Base-by-base conservation (phyloP, 1,140 invertebrate species). In the Caenorhabditis latens region DNA sequence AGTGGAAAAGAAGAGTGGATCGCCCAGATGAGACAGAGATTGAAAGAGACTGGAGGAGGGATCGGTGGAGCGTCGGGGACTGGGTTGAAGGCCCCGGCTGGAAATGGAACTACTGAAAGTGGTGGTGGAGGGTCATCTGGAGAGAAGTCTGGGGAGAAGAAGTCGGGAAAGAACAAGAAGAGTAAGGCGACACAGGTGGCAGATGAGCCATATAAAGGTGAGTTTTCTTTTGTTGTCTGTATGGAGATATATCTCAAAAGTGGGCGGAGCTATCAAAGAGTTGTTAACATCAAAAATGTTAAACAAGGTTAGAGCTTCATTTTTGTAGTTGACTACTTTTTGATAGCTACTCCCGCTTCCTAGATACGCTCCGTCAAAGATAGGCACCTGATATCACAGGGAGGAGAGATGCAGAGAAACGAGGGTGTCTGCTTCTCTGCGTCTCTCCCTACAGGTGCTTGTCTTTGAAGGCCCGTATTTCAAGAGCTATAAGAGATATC, bases 1-100 rank as follows among this genome's bases (percentile, higher is more conserved):
- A 87, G 84, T 82, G 89, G 89, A 48, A 89, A 89, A 46, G 84
- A 84, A n/a, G 87, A 89, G 55, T 89, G 89, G 89, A 86, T 89
- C 40, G 88, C 87, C 43, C 84, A 89, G 65, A 85, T 89, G 89
- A 89, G 87, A 75, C 57, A 89, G 42, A 4, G 65, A 58, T 42
- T 63, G 46, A 58, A 87, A 53, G 86, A 83, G 57, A 83, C 57
- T 24, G 50, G 86, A 21, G 65, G 63, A 16, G 57, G 58, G 32
- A 85, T 53, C 48, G 86, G 79, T 53, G 79, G 65, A 85, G 79
- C 58, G n/a, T 84, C 63, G 8, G 50, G 50, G 48, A 43, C 32
- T 61, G 55, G 40, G 40, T 53, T 57, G 48, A 71, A 85, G 14
- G 2, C 32, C 2, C 32, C 0, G 32, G 3, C 55, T 43, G 53